Percentiles rank a stretch among this genome's conserved stretches.
phyloP scores from a whole-genome alignment of 2,888 invertebrate species.

The Chaetoderma sp. region DNA sequence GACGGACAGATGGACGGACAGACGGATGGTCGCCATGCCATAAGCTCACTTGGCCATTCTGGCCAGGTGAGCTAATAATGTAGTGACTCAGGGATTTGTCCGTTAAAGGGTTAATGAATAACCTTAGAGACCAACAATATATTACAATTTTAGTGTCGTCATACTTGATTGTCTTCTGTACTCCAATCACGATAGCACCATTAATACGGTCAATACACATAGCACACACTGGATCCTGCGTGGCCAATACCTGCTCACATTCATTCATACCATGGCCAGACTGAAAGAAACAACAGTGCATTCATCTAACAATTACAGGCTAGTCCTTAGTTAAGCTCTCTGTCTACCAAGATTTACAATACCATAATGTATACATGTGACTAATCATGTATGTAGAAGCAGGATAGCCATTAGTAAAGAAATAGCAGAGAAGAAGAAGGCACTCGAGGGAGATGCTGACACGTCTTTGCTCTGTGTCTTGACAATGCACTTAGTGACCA shows the following conservation, averaged over 20 bases:
- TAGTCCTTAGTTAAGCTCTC: neutral
- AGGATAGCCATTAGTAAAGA: no score
- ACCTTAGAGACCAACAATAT: neutral
- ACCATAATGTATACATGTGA: no score
- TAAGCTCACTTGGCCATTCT: neutral
- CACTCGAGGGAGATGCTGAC: no score
- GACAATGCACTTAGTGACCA: no score
- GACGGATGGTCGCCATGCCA: no score
- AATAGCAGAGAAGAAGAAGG: no score
- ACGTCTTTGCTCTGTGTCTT: no score
- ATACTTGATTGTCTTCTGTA: constrained; percentile 62
- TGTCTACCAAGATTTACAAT: neutral
- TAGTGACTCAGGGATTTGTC: neutral
- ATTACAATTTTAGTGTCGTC: neutral
- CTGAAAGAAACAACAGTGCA: constrained; percentile 44
- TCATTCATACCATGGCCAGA: constrained; percentile 62
- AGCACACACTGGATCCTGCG: constrained; percentile 57
- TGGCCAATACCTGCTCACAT: constrained; percentile 63
- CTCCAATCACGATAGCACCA: constrained; percentile 64
- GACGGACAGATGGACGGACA: no score
- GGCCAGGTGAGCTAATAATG: neutral
- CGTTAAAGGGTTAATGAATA: neutral
- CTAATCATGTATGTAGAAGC: no score
- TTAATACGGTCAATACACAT: constrained; percentile 62
- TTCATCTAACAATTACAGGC: neutral